Conservation (phyloP, 1,140 invertebrate species). For the Odontomachus brunneus region DNA sequence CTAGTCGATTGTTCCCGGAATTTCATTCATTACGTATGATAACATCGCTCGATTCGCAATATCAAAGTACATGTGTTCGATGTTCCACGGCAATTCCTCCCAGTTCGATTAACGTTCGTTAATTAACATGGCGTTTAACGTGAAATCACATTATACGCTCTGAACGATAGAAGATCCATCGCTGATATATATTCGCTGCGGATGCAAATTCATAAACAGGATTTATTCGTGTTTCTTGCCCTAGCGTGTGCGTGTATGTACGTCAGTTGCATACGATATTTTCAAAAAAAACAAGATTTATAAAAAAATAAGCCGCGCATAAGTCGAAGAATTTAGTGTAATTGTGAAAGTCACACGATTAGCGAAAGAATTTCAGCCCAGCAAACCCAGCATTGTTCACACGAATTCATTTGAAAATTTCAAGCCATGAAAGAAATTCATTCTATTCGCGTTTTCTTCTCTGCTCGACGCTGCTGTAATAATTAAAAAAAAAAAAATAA, state of each 20-base stretch:
- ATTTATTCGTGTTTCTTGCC: neutral
- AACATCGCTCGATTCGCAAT: conserved; percentile 6
- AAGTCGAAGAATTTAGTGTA: neutral
- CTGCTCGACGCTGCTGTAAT: neutral
- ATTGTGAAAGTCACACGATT: neutral
- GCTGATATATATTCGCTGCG: neutral
- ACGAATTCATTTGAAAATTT: conserved; percentile 28
- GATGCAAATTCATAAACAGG: neutral
- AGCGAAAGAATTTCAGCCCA: conserved; percentile 15
- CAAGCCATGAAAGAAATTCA: conserved; percentile 16
- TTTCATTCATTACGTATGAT: conserved; percentile 39
- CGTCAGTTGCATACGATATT: neutral
- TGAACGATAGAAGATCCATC: conserved; percentile 17
- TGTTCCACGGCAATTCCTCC: conserved; percentile 44
- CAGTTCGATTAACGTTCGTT: conserved; percentile 49
- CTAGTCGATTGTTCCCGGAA: conserved; percentile 46
- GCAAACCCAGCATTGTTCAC: neutral
- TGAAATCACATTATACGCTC: conserved; percentile 46
- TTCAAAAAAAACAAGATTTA: neutral
- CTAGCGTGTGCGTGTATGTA: neutral
- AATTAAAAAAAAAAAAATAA: conserved; percentile 39
- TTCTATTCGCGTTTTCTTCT: conserved; percentile 13
- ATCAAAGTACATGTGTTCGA: conserved; percentile 36
- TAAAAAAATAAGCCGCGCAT: neutral
- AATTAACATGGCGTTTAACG: conserved; percentile 50